Base-by-base conservation (phyloP, 1,140 invertebrate species). In the Drosophila repletoides region DNA sequence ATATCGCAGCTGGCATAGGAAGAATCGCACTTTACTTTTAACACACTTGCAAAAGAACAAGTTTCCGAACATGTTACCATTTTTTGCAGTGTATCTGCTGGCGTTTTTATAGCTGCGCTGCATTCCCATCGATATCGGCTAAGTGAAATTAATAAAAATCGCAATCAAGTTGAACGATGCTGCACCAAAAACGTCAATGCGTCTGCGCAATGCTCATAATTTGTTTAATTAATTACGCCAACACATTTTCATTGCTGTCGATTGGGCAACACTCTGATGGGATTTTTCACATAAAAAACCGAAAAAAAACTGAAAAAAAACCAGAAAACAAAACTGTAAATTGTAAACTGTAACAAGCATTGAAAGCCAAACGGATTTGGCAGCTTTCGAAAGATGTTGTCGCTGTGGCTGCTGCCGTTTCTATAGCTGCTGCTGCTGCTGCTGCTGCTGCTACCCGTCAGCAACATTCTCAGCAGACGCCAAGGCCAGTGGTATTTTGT, bases 91-190 rank as follows among this genome's bases (percentile, higher is more conserved):
- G 9, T 26, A n/a, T 9, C 9, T 24, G n/a, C n/a, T 41, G 31
- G 24, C 14, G 31, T 68, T 76, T 76, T 76, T 72, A 72, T 77
- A 53, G 56, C 17, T 28, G 21, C 36, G 45, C 19, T 63, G 74
- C 80, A 83, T 83, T 83, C 79, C 79, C 79, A 83, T 17, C 59
- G 41, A 24, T 63, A 14, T 17, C 9, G 6, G 70, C 52, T 84
- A 86, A 83, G 79, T 83, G 79, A 83, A 83, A 83, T 83, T 83
- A 86, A 83, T 83, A 83, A 83, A 83, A 84, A 67, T 84, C 40
- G 63, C 69, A 68, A 63, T 65, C 70, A 70, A 65, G 9, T 51
- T 40, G 69, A 67, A 59, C 49, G 43, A 49, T 60, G 53, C 43
- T 84, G 75, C 34, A 83, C 79, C 79, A 83, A 83, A 83, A 83